Base-by-base conservation (phyloP, 1,140 invertebrate genomes). In the Zaprionus nigranus region DNA sequence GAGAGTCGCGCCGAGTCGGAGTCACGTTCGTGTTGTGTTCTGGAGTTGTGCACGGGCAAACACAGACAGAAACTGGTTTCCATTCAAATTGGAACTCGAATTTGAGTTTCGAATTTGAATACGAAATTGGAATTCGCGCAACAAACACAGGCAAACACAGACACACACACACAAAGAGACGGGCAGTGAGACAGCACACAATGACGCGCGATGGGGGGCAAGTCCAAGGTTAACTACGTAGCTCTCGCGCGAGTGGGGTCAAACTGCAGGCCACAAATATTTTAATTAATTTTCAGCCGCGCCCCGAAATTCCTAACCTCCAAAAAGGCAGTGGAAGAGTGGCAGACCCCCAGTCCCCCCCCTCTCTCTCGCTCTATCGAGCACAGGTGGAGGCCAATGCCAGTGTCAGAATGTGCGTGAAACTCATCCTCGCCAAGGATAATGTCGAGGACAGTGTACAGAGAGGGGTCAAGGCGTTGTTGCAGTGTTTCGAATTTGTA, bases 261-360 rank as follows among this genome's bases (percentile, higher is more conserved):
- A 84, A 60, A 60, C 68, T 84, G 70, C 81, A 88, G 69, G 77
- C 72, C 83, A 75, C 17, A 76, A 64, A 75, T 84, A 34, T 88
- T 88, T 88, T 72, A 84, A 88, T 87, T 81, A 88, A 84, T 63
- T 81, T 46, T 72, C 36, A 70, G 62, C 85, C 84, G 84, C 85
- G 71, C 84, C 84, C 79, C 74, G 62, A 30, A 61, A 61, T 78
- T 63, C 68, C 78, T 78, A 88, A 81, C 75, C 80, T 88, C 76
- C 80, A 78, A 79, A 9, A 4, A 24, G 2, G 20, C 4, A 24
- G 34, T 11, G 9, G 11, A 12, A 40, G 46, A 67, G 1, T 49
- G 46, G 36, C 36, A n/a, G 5, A 15, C 1, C 2, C 15, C n/a
- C 1, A n/a, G n/a, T n/a, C 40, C 7, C 15, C 40, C n/a, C 20